Evolutionary conservation across 2,113 vertebrate genomes (phyloP).

Genomic region (Tichodroma muraria): DNA sequence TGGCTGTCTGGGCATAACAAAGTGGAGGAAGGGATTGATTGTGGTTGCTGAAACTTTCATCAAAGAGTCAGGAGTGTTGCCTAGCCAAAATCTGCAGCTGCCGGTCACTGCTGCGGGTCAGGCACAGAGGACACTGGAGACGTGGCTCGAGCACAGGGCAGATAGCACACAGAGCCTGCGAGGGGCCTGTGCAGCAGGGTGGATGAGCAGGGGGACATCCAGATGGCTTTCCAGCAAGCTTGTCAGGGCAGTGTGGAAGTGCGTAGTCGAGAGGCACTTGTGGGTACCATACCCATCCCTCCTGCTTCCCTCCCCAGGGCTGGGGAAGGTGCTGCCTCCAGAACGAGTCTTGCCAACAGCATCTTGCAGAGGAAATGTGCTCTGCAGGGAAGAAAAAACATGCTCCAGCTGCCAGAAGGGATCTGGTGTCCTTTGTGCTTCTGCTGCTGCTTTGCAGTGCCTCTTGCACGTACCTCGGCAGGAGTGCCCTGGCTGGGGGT

Average conservation of each 20-base stretch:
- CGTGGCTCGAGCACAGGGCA: accelerated
- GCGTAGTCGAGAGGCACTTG: accelerated
- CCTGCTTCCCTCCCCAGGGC: neutral
- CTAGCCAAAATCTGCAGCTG: neutral
- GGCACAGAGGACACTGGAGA: accelerated
- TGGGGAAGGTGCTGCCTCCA: neutral
- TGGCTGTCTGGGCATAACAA: conserved; percentile 23
- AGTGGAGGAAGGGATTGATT: conserved; percentile 22
- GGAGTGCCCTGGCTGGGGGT: neutral
- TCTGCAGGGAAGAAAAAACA: neutral
- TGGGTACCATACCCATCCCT: neutral
- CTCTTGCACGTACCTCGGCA: neutral
- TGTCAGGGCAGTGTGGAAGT: neutral
- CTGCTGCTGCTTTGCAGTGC: neutral
- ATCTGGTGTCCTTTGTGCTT: neutral
- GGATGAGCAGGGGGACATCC: neutral
- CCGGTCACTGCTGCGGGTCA: accelerated
- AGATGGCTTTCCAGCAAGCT: neutral
- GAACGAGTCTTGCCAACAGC: neutral
- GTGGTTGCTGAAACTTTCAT: conserved; percentile 16
- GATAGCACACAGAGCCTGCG: neutral
- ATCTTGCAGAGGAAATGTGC: neutral
- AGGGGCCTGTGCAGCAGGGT: neutral
- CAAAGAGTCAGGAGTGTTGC: neutral
- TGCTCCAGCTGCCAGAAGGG: neutral